Evolutionary conservation across 2,888 invertebrate species (phyloP), one percentile per base, ranked within the genome.

Genomic region (Hemistola chrysoprasaria): DNA sequence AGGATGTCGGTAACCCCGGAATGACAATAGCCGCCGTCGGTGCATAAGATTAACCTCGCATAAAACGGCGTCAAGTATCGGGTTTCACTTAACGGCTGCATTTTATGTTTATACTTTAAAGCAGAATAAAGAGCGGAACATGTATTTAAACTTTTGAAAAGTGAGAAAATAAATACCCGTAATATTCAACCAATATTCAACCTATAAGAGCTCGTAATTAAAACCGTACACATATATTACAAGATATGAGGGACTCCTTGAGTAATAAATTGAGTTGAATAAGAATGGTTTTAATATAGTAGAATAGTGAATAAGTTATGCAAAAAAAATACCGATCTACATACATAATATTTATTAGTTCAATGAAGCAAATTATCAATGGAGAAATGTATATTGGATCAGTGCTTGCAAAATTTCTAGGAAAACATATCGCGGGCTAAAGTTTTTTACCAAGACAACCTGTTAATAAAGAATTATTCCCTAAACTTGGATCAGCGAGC

Each of bases 21-120:
- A 56, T 62, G 46, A 72, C 69, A 71, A 71, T 68, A 67, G 65
- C 50, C 53, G 63, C 53, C 66, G 59, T 42, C 26, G 50, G 62
- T 62, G 51, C 64, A 71, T 62, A 65, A 54, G 50, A 43, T 45
- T 48, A 29, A 34, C 29, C 36, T 36, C 33, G 31, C 30, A 41
- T 49, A 42, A 48, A 50, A 47, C 20, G 50, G 43, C 39, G 53
- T 53, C 50, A 51, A 47, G 50, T 52, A 47, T 50, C 53, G 45
- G 40, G 37, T 47, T 46, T 47, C 49, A 49, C 43, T 49, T 50
- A 50, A 55, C 48, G 47, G 40, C 23, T 49, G 50, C 48, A 49
- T 29, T 50, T 49, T 43, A 49, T 42, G 47, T 42, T 33, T 45
- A 41, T 42, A 32, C 22, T 43, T 40, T 27, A 28, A 20, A 30